Percentiles rank a stretch among this genome's conserved stretches.
Evolutionary conservation across 1,140 invertebrate species (phyloP).

Genomic region (Helicoverpa zea): DNA sequence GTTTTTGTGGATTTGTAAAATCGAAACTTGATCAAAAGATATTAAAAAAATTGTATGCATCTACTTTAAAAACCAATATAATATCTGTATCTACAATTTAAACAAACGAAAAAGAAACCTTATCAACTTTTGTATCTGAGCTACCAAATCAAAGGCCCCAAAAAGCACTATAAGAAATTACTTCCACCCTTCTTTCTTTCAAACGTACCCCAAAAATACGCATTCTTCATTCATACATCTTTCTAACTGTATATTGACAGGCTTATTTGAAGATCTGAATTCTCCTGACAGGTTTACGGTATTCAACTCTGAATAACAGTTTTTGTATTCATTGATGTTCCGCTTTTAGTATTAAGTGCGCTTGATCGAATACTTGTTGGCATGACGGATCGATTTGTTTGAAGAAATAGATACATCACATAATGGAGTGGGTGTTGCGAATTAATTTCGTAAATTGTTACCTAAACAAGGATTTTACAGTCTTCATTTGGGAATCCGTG

Average conservation of each 20-base stretch:
- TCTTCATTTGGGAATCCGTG: not conserved
- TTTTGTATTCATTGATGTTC: conserved; percentile 52
- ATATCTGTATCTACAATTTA: no score
- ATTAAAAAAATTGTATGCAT: no score
- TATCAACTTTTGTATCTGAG: no score
- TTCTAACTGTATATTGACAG: conserved; percentile 46
- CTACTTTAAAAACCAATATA: no score
- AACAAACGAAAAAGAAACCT: no score
- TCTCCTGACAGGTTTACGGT: conserved; percentile 51
- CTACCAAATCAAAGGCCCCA: not conserved
- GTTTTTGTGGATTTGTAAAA: no score
- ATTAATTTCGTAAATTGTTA: conserved; percentile 45
- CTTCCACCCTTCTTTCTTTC: conserved; percentile 3
- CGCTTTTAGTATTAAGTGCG: conserved; percentile 56
- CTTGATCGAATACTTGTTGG: conserved; percentile 58
- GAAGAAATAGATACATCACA: conserved; percentile 17
- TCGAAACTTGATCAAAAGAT: no score
- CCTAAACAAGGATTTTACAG: conserved; percentile 49
- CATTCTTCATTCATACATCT: conserved; percentile 24
- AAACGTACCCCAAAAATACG: conserved; percentile 1
- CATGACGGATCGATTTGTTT: conserved; percentile 46
- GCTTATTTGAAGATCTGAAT: conserved; percentile 15
- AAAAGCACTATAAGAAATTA: conserved; percentile 32
- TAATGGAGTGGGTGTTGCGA: conserved; percentile 41
- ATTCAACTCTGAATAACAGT: conserved; percentile 15